Evolutionary conservation across 2,888 invertebrate species (phyloP).

Genomic region (Ochropleura plecta): DNA sequence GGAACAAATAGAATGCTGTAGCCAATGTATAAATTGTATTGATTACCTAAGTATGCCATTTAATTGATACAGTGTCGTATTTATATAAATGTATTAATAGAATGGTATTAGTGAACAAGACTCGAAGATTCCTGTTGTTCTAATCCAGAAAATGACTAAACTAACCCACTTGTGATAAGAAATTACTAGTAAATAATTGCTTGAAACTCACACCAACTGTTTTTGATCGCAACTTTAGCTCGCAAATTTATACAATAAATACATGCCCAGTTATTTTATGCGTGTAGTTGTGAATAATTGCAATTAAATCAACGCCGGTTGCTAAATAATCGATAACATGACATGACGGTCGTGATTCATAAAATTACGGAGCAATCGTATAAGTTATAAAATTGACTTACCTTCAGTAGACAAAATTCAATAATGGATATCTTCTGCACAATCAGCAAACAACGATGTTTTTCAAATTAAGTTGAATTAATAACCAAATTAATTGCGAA

Average conservation of each 20-base stretch:
- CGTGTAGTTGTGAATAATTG: conserved; percentile 12
- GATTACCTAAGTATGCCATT: background rate
- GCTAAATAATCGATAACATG: conserved; percentile 75
- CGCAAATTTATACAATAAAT: background rate
- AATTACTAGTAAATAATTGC: conserved; percentile 36
- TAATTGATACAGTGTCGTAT: background rate
- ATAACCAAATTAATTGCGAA: conserved; percentile 57
- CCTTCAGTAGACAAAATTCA: conserved; percentile 48
- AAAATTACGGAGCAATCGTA: conserved; percentile 40
- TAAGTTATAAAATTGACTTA: conserved; percentile 54
- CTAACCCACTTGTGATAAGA: conserved; percentile 22
- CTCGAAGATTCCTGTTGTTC: background rate
- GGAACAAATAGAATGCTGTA: background rate
- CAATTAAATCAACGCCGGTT: conserved; percentile 60
- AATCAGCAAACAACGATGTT: conserved; percentile 24
- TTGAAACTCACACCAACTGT: background rate
- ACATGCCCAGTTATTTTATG: background rate
- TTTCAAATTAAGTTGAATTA: conserved; percentile 40
- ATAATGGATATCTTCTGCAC: conserved; percentile 36
- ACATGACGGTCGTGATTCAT: conserved; percentile 62
- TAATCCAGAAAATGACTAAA: conserved; percentile 17
- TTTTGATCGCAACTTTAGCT: background rate
- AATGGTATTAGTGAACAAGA: conserved; percentile 4
- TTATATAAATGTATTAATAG: conserved; percentile 1
- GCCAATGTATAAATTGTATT: background rate